phyloP scores from a whole-genome alignment of 2,888 invertebrate genomes.

The Chymomyza procnemis region DNA sequence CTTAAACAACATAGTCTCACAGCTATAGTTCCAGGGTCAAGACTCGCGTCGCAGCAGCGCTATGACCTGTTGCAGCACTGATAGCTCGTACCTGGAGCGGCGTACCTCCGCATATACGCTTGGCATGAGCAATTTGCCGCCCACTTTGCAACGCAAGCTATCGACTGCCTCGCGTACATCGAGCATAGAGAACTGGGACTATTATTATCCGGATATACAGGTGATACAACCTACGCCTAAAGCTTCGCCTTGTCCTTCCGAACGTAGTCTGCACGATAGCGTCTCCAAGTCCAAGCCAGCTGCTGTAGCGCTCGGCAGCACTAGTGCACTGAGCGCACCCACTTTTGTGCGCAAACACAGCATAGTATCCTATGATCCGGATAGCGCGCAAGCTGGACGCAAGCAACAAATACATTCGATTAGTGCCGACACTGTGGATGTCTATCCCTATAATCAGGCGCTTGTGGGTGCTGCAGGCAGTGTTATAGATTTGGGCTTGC shows the following conservation, averaged over 20 bases:
- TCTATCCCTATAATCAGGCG: conserved; percentile 73
- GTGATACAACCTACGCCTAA: conserved; percentile 90
- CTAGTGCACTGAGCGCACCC: conserved; percentile 42
- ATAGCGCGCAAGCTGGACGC: conserved; percentile 74
- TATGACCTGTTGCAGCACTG: conserved; percentile 91
- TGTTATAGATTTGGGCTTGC: conserved; percentile 34
- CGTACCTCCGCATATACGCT: conserved; percentile 88
- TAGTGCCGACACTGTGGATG: conserved; percentile 75
- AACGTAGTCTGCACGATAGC: conserved; percentile 76
- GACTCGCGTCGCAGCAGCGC: conserved; percentile 85
- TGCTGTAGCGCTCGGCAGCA: neutral
- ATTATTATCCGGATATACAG: conserved; percentile 83
- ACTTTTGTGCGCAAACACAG: conserved; percentile 75
- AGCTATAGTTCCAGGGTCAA: conserved; percentile 65
- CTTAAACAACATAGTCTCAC: neutral
- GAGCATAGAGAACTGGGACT: conserved; percentile 80
- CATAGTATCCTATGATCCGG: conserved; percentile 76
- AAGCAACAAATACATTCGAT: conserved; percentile 77
- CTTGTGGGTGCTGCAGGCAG: conserved; percentile 14
- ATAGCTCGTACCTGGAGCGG: conserved; percentile 89
- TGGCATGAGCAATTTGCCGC: conserved; percentile 82
- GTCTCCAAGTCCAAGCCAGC: neutral
- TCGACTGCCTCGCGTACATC: conserved; percentile 76
- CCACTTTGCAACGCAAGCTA: conserved; percentile 75
- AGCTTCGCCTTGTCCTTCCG: conserved; percentile 88